Evolutionary conservation across 2,113 vertebrate genomes (phyloP).

Genomic region (Brachypteracias leptosomus): DNA sequence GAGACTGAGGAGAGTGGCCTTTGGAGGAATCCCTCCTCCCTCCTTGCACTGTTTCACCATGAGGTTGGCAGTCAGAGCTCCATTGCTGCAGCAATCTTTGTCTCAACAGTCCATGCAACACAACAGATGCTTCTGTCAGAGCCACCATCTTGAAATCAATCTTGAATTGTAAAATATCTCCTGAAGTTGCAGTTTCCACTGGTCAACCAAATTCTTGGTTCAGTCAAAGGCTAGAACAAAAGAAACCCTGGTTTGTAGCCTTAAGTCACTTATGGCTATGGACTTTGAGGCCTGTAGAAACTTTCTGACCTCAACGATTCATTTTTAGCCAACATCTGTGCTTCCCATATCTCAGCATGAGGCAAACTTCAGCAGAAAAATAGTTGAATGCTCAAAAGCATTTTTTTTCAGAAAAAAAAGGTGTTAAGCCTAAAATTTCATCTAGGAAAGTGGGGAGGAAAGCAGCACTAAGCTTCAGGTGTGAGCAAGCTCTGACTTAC

Average conservation of each 20-base stretch:
- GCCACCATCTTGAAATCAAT: background rate
- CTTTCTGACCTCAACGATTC: background rate
- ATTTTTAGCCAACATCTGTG: background rate
- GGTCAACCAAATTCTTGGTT: background rate
- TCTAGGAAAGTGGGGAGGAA: background rate
- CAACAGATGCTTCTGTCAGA: background rate
- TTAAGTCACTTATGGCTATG: background rate
- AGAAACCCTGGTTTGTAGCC: background rate
- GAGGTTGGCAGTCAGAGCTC: background rate
- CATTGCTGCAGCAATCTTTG: background rate
- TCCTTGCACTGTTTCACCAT: fast-evolving
- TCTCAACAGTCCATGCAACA: background rate
- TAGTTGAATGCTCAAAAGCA: background rate
- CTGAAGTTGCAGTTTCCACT: background rate
- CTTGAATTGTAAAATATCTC: background rate
- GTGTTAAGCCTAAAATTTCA: conserved; percentile 35
- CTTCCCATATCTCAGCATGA: background rate
- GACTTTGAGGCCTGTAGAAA: background rate
- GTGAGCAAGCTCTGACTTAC: background rate
- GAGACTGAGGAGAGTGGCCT: background rate
- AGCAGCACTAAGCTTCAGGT: background rate
- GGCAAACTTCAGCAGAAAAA: conserved; percentile 1
- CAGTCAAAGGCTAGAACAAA: background rate
- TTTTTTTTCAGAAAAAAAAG: background rate
- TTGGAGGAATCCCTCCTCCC: background rate